Evolutionary conservation across 2,888 invertebrate species (phyloP), one percentile per base, ranked within the genome.

Genomic region (Cistogaster globosa): DNA sequence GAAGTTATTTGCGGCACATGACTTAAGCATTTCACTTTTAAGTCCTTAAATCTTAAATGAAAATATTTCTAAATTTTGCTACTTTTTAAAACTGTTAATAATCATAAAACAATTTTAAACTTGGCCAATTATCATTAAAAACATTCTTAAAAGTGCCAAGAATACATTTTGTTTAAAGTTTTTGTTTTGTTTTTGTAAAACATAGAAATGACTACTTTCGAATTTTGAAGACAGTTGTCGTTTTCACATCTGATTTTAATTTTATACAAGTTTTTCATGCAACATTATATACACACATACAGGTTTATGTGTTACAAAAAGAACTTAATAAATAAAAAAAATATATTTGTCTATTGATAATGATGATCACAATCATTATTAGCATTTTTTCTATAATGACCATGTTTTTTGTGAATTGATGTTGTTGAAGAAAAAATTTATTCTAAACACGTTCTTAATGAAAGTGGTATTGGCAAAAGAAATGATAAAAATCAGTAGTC

Each of bases 361-460:
- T 60, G 58, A 71, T 68, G 65, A 65, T 55, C 63, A 75, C 26
- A 53, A 14, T 69, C 32, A 55, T 63, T 7, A 32, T 32, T 22
- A 62, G n/a, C 36, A 8, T 22, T 57, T 67, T 53, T 2, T 0
- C 12, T 2, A 14, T 22, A 55, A 53, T 36, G 60, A 53, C 26
- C 67, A 60, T 71, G 74, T 62, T 62, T 55, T 26, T 81, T 81
- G 9, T 58, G 67, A 74, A 84, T 51, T 65, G 62, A 68, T 51
- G 42, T 26, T 68, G 51, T 68, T 74, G 72, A 72, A 4, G 22
- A 38, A 55, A 55, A 45, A 55, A 80, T 67, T 36, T 72, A 87
- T 84, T 84, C 78, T 63, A 68, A 87, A 83, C 86, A 86, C 78
- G 84, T 84, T 86, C 72, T 81, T 84, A 83, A 86, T 84, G 87